Evolutionary conservation across 2,113 vertebrate species (phyloP), one percentile per base, ranked within the genome.

Genomic region (Pica pica): DNA sequence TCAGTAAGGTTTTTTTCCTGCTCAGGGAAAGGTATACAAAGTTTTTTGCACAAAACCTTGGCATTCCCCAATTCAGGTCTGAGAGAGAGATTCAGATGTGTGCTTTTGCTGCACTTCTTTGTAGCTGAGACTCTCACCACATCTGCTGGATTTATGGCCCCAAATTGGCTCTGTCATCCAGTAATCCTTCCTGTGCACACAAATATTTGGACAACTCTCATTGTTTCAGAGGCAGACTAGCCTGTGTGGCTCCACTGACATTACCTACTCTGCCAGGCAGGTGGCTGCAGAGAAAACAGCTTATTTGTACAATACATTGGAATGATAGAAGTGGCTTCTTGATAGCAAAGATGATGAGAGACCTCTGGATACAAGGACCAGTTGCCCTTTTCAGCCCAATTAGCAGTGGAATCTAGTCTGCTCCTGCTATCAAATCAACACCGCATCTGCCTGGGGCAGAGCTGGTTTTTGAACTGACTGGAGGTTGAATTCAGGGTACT

Each of bases 231-330:
- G 52, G 76, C 90, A 80, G 65, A 55, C 64, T 30, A 53, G 87
- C 33, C 86, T 90, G 47, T 53, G 77, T 0, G 9, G 55, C 82
- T 91, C 74, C 92, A 80, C 68, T 87, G 91, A 91, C 88, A 90
- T 85, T 96, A 87, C 95, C 93, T 91, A 73, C 83, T 87, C 89
- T 89, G 90, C 93, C 89, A 96, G 94, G 79, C 86, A 94, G 89
- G 92, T 96, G 94, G 91, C 87, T 95, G 95, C 90, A 94, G 83
- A 93, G 87, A 94, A 96, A 96, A 95, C 67, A 75, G 27, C 93
- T 95, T 95, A 86, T 92, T 95, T 92, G 53, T 92, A 81, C 37
- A 44, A 28, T 26, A n/a, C 60, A 67, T 52, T 87, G 50, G 39
- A 85, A 85, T 85, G 90, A 41, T 64, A 93, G 44, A 74, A 93